phyloP scores from a whole-genome alignment of 2,113 vertebrate genomes.

The Lampris incognitus region DNA sequence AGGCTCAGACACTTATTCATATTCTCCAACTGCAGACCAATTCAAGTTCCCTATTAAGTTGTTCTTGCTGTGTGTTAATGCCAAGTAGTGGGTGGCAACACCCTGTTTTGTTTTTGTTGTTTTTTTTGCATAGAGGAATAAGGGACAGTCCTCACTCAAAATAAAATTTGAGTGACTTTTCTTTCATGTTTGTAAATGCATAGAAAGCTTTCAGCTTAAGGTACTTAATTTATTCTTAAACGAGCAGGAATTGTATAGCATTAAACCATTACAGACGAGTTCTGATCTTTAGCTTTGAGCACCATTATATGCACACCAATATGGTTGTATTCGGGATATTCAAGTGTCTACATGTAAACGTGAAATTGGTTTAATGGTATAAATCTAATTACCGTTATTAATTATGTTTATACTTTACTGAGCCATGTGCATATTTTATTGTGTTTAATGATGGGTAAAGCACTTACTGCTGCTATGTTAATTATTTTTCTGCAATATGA shows the following conservation, averaged over 20 bases:
- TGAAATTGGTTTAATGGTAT: no score
- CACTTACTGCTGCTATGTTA: no score
- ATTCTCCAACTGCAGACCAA: background rate
- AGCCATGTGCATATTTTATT: no score
- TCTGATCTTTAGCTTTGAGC: background rate
- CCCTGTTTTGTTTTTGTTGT: background rate
- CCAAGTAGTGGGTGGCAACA: conserved; percentile 1
- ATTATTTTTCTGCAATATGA: no score
- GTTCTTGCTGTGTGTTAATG: conserved; percentile 28
- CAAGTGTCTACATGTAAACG: no score
- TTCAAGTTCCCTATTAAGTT: conserved; percentile 16
- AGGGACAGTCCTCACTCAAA: conserved; percentile 43
- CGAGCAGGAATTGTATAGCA: background rate
- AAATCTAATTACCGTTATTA: no score
- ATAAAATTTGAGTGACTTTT: conserved; percentile 24
- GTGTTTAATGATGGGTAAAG: no score
- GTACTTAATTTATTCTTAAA: background rate
- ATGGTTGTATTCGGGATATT: no score
- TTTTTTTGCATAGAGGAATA: conserved; percentile 42
- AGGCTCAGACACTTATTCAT: conserved; percentile 24
- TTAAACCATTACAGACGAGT: no score
- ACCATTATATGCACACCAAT: no score
- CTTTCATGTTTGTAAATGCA: background rate
- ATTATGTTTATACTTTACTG: no score
- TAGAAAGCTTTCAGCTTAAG: background rate